Evolutionary conservation across 2,888 invertebrate species (phyloP), one percentile per base, ranked within the genome.

Genomic region (Erebia epiphron): DNA sequence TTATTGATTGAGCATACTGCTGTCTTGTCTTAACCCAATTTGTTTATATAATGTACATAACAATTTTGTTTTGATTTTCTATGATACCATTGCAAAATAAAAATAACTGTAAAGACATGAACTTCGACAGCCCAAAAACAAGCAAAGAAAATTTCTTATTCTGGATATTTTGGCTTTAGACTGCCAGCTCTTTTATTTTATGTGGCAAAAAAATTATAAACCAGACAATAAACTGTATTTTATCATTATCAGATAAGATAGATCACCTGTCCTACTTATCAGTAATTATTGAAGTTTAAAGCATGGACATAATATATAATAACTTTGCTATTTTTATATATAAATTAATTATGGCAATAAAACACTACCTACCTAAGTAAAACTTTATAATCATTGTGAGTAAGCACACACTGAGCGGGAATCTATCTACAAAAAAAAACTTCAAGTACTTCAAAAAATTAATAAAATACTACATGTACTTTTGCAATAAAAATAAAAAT

Each of bases 161-260:
- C 11, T 43, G 3, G 43, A 46, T 11, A 3, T 46, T 10, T 46
- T 3, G 3, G 46, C 46, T 46, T 50, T n/a, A n/a, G 14, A n/a
- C n/a, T n/a, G 50, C 14, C n/a, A 14, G 4, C 14, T 50, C 14
- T 8, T n/a, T n/a, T n/a, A 50, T 14, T 50, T 50, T 1, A 49
- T 11, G 14, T 49, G 14, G 14, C 49, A 13, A 49, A 49, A 4
- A 49, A 49, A 43, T 43, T 9, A 43, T 43, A 43, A 43, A n/a
- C 8, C 8, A 5, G 9, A 52, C 9, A 16, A 11, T 16, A 49
- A 49, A 49, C 49, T 49, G 49, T 54, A 10, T 16, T 54, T 54
- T 18, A 54, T 54, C 18, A 14, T n/a, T 58, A 35, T 26, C n/a
- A 41, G 60, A 60, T 60, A 60, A 60, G n/a, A 16, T 41, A 60